Percentiles rank a stretch among this genome's conserved stretches.
Evolutionary conservation across 2,113 vertebrate genomes (phyloP).

Genomic region (Herpailurus yagouaroundi): DNA sequence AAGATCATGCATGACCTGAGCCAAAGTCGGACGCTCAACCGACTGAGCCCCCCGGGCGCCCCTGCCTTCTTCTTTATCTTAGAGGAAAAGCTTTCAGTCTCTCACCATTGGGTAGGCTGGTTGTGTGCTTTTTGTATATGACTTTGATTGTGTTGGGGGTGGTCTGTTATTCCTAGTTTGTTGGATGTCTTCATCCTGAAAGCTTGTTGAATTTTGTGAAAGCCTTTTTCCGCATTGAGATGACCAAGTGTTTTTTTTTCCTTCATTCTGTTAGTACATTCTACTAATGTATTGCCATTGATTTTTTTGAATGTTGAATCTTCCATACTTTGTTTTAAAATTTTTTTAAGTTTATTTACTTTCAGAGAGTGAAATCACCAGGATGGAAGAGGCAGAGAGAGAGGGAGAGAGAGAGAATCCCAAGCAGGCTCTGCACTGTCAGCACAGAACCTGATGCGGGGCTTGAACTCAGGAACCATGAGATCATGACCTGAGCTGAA

Average conservation of each 20-base stretch:
- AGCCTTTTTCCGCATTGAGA: neutral
- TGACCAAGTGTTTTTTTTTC: neutral
- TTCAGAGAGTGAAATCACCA: too few relatives aligned
- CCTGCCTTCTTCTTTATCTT: neutral
- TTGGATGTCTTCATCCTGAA: neutral
- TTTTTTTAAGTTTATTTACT: too few relatives aligned
- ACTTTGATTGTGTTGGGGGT: neutral
- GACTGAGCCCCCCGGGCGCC: too few relatives aligned
- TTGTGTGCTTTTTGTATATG: neutral
- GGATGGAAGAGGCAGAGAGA: too few relatives aligned
- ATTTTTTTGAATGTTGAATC: neutral
- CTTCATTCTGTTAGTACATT: neutral
- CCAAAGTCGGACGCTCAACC: too few relatives aligned
- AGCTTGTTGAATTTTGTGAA: neutral
- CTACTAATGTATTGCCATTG: neutral
- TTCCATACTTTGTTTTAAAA: neutral
- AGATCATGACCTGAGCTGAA: too few relatives aligned
- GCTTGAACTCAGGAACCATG: too few relatives aligned
- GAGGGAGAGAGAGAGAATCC: too few relatives aligned
- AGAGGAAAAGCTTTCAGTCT: neutral
- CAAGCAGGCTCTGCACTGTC: too few relatives aligned
- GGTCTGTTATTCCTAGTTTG: neutral
- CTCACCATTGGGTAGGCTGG: neutral
- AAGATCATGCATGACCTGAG: too few relatives aligned
- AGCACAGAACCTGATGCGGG: too few relatives aligned